These are phyloP conservation scores for Botia almorhae DNA, from an alignment of 2,797 vertebrate genomes.

Conservation along the genomic window DNA sequence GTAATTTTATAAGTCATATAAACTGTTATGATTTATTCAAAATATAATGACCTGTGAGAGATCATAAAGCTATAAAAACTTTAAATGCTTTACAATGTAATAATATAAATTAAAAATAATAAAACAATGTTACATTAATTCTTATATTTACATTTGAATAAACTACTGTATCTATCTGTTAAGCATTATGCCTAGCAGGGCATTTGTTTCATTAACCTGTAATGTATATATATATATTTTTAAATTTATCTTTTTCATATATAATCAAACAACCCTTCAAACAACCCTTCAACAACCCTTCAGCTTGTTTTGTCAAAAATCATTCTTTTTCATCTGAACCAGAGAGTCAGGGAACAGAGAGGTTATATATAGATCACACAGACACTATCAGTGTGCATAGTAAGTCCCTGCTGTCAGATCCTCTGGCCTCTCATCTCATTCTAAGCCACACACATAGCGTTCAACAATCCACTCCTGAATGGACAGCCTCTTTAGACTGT, in stretches of 20 bases:
- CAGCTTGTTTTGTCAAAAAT: not conserved
- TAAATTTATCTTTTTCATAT: not conserved
- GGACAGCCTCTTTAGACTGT: constrained; percentile 58
- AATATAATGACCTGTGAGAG: not conserved
- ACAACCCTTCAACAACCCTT: not conserved
- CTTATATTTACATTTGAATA: not conserved
- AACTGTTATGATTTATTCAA: not conserved
- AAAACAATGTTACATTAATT: not conserved
- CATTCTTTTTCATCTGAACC: constrained; percentile 16
- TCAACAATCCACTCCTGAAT: constrained; percentile 55
- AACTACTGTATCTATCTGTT: not conserved
- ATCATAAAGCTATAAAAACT: not conserved
- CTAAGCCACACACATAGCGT: constrained; percentile 53
- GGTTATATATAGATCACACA: constrained; percentile 49
- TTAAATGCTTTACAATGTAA: not conserved
- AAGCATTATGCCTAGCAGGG: too few relatives aligned
- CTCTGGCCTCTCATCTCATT: constrained; percentile 34
- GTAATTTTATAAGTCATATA: not conserved
- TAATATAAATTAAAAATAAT: not conserved
- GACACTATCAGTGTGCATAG: constrained; percentile 32
- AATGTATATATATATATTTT: not conserved
- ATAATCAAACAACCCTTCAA: too few relatives aligned
- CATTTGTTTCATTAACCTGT: not conserved
- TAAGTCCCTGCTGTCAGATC: constrained; percentile 39
- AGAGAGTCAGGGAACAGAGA: not conserved